A percentile compares a stretch with the other conserved stretches of the same genome.
Evolutionary conservation across 2,888 invertebrate genomes (phyloP).

Genomic region (Euproctis similis): DNA sequence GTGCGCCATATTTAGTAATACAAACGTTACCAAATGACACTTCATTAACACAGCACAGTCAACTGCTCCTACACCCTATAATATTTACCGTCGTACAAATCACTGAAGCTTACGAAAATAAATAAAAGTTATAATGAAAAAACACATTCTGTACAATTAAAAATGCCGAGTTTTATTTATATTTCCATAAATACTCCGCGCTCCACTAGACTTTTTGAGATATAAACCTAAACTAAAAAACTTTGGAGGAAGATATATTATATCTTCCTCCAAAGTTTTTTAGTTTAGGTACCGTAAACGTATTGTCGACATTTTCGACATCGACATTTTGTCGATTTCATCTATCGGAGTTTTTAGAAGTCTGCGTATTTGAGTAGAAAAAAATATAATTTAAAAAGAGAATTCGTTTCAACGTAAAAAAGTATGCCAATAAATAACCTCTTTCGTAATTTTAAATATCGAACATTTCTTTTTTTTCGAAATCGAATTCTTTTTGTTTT

Average conservation of each 20-base stretch:
- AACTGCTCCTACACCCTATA: constrained; percentile 21
- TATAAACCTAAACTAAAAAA: no score
- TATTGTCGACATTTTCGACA: no score
- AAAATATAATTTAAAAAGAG: no score
- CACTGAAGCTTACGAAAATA: constrained; percentile 60
- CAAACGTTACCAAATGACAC: constrained; percentile 32
- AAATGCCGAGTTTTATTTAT: constrained; percentile 66
- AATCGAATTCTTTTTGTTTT: no score
- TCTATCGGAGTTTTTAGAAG: neutral
- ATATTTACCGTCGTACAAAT: constrained; percentile 64
- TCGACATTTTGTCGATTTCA: neutral
- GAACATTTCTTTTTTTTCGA: no score
- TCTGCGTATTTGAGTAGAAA: no score
- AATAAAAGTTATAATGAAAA: constrained; percentile 60
- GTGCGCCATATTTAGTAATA: constrained; percentile 25
- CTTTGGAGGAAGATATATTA: constrained; percentile 63
- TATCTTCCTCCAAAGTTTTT: constrained; percentile 62
- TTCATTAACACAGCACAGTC: constrained; percentile 47
- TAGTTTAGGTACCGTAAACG: no score
- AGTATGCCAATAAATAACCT: no score
- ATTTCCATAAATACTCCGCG: constrained; percentile 71
- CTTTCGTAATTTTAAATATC: no score
- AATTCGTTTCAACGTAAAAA: no score
- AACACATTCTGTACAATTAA: constrained; percentile 64
- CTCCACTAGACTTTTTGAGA: constrained; percentile 54